Percentiles rank a stretch among this genome's conserved stretches.
Evolutionary conservation across 2,113 vertebrate species (phyloP).

Genomic region (Tachysurus vachellii): DNA sequence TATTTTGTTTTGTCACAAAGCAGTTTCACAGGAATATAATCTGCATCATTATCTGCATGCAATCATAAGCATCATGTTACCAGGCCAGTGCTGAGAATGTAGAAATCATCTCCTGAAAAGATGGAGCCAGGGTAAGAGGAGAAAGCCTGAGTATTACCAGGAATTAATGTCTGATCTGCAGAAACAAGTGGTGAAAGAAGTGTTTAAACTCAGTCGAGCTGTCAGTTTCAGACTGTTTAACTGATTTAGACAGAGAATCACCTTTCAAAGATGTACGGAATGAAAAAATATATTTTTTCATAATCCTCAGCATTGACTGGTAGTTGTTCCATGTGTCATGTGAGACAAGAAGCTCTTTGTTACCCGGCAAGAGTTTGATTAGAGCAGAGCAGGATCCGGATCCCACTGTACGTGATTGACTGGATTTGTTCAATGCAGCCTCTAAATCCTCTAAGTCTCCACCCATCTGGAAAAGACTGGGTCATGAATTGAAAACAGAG

Average conservation of each 20-base stretch:
- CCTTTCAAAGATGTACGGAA: conserved; percentile 74
- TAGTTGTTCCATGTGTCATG: conserved; percentile 92
- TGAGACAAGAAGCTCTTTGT: conserved; percentile 84
- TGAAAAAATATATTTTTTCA: conserved; percentile 89
- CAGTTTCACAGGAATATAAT: background rate
- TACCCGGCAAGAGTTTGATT: conserved; percentile 86
- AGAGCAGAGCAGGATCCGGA: conserved; percentile 92
- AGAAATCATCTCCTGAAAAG: conserved; percentile 95
- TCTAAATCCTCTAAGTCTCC: conserved; percentile 94
- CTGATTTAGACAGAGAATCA: conserved; percentile 51
- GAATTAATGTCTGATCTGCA: conserved; percentile 60
- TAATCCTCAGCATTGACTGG: conserved; percentile 87
- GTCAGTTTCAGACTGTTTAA: background rate
- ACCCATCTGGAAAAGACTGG: conserved; percentile 85
- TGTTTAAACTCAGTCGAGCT: background rate
- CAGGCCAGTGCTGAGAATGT: conserved; percentile 89
- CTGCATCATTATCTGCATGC: background rate
- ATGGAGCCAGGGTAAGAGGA: conserved; percentile 92
- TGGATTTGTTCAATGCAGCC: conserved; percentile 82
- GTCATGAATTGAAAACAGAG: background rate
- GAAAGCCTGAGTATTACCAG: conserved; percentile 81
- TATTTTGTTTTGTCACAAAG: no score
- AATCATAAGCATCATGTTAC: conserved; percentile 68
- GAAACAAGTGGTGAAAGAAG: background rate
- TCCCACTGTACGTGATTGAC: conserved; percentile 67